Conservation (phyloP, 1,140 invertebrate species). For the Colletes gigas region DNA sequence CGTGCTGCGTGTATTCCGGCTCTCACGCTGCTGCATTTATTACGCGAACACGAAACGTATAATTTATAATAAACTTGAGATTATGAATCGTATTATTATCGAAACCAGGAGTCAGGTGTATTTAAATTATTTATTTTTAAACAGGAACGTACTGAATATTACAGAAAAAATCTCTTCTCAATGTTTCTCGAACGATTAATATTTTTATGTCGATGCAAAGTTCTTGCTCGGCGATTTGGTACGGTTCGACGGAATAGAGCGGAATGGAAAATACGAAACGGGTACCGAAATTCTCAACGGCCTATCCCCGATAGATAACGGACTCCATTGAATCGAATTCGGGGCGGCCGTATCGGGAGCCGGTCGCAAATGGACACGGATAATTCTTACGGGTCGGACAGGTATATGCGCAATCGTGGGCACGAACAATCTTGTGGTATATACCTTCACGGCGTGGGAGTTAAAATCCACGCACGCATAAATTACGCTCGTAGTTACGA, state of each 20-base stretch:
- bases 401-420: slow-evolving; percentile 52
- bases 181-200: too few species aligned
- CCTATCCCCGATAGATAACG: slow-evolving; percentile 45
- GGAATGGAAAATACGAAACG: slow-evolving; percentile 11
- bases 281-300: slow-evolving; percentile 39
- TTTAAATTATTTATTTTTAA: too few species aligned
- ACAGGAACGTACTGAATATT: too few species aligned
- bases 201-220: too few species aligned
- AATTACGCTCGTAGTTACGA: slow-evolving; percentile 69
- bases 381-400: slow-evolving; percentile 60
- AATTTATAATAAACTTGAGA: too few species aligned
- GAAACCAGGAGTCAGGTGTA: too few species aligned
- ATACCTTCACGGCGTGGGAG: slow-evolving; percentile 69
- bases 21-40: too few species aligned
- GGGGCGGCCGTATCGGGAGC: slow-evolving; percentile 59
- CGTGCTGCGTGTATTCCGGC: too few species aligned
- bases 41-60: too few species aligned
- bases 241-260: background rate
- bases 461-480: slow-evolving; percentile 74
- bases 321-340: slow-evolving; percentile 49
- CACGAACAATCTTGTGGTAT: slow-evolving; percentile 64
- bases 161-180: too few species aligned
- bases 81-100: too few species aligned
- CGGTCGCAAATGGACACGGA: slow-evolving; percentile 53
- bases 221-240: too few species aligned